Evolutionary conservation across 2,888 invertebrate species (phyloP), one percentile per base, ranked within the genome.

Genomic region (Sericinus montela): DNA sequence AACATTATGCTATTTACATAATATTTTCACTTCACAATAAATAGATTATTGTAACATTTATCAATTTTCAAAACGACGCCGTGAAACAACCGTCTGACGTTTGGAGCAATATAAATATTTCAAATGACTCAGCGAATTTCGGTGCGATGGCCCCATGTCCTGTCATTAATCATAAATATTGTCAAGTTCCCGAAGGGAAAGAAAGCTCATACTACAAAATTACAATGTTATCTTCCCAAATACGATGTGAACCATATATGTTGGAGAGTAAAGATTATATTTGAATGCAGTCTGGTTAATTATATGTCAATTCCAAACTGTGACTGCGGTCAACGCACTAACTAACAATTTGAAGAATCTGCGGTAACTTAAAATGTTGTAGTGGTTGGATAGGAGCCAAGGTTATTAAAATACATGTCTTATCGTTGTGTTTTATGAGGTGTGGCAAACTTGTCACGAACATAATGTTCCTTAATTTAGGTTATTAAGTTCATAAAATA

Each of bases 151-250:
- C 53, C 58, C 28, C 48, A 34, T 57, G 58, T 53, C 45, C 52
- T 45, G 46, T 51, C 60, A 59, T 60, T 58, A 59, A 59, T 62
- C 62, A 59, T 60, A 62, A 56, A 52, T 47, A 39, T 54, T 56
- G 56, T 59, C 58, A 57, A 56, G 56, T 56, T 57, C 53, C 55
- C 36, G 52, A 54, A 39, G 43, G 55, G 58, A 56, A 55, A 59
- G 55, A 56, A 57, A 48, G 45, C 48, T 32, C 11, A 43, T 25
- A 43, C 15, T 30, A 37, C 38, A 43, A 43, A 43, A 25, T 43
- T 28, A 48, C 6, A 11, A 25, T 32, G 30, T 14, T n/a, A 10
- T 14, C 11, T 6, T 19, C 7, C n/a, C n/a, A 28, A 2, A 39
- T 5, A 19, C 11, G 10, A 23, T 34, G 11, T 34, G 9, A 13